These are phyloP conservation scores for Melipona beecheii DNA, from an alignment of 2,888 invertebrate species.

Conservation along the genomic window DNA sequence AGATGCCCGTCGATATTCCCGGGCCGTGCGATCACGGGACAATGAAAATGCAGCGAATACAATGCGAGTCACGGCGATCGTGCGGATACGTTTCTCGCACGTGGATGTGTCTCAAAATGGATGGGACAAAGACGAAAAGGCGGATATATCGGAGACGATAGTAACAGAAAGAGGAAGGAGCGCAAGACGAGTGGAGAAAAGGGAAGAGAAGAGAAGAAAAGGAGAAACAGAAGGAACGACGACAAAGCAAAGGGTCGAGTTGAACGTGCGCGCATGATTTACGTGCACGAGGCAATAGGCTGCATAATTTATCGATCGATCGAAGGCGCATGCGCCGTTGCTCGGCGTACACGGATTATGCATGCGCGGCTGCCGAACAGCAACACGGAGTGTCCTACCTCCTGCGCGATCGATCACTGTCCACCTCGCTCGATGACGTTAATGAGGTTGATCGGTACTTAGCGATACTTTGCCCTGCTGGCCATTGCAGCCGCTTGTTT, in stretches of 20 bases:
- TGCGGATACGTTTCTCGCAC: constrained; percentile 49
- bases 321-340: constrained; percentile 45
- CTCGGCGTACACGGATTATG: constrained; percentile 36
- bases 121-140: constrained; percentile 41
- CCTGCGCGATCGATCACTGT: constrained; percentile 72
- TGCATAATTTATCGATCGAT: constrained; percentile 66
- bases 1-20: constrained; percentile 42
- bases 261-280: constrained; percentile 67
- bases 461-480: constrained; percentile 34
- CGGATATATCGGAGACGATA: constrained; percentile 46
- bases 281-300: constrained; percentile 54
- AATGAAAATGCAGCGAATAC: constrained; percentile 60
- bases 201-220: background rate
- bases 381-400: constrained; percentile 3
- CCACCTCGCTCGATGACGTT: constrained; percentile 72
- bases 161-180: constrained; percentile 11
- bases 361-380: constrained; percentile 45
- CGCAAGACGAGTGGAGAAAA: background rate
- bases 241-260: constrained; percentile 34
- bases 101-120: constrained; percentile 23
- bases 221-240: background rate
- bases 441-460: constrained; percentile 69
- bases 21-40: constrained; percentile 62
- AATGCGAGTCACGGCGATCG: constrained; percentile 69
- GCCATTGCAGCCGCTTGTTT: constrained; percentile 34